Evolutionary conservation across 2,113 vertebrate species (phyloP).

Genomic region (Parus major): DNA sequence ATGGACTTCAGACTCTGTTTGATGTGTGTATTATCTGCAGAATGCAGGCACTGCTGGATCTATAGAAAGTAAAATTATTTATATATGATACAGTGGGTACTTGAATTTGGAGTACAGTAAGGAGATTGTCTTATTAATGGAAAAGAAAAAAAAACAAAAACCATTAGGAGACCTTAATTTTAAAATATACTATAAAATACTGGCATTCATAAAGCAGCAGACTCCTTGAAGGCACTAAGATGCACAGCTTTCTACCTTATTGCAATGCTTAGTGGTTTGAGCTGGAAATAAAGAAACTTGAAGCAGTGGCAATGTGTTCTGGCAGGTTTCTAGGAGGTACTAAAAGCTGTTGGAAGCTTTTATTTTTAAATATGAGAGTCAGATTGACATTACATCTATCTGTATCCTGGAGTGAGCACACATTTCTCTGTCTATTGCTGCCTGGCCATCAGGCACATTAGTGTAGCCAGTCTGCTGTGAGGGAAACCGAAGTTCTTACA

Average conservation of each 20-base stretch:
- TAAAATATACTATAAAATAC: not conserved
- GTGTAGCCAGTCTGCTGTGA: not conserved
- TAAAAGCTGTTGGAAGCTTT: not conserved
- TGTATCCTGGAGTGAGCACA: not conserved
- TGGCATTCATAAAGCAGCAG: not conserved
- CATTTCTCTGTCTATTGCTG: not conserved
- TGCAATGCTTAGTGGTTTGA: not conserved
- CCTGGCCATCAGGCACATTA: not conserved
- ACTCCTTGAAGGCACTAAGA: not conserved
- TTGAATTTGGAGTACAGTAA: not conserved
- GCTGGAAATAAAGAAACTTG: not conserved
- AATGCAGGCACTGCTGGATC: not conserved
- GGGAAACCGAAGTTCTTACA: not conserved
- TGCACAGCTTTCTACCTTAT: not conserved
- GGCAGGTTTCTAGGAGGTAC: not conserved
- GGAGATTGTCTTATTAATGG: not conserved
- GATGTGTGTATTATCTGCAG: not conserved
- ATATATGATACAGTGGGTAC: fast-evolving
- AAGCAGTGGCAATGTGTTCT: not conserved
- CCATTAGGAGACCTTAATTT: not conserved
- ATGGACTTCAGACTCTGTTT: not conserved
- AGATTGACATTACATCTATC: fast-evolving
- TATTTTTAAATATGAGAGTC: not conserved
- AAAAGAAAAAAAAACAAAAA: not conserved
- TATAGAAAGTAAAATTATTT: not conserved